These are phyloP conservation scores for Brachyhypopomus occidentalis DNA, from an alignment of 2,113 vertebrate species.

Conservation along the genomic window DNA sequence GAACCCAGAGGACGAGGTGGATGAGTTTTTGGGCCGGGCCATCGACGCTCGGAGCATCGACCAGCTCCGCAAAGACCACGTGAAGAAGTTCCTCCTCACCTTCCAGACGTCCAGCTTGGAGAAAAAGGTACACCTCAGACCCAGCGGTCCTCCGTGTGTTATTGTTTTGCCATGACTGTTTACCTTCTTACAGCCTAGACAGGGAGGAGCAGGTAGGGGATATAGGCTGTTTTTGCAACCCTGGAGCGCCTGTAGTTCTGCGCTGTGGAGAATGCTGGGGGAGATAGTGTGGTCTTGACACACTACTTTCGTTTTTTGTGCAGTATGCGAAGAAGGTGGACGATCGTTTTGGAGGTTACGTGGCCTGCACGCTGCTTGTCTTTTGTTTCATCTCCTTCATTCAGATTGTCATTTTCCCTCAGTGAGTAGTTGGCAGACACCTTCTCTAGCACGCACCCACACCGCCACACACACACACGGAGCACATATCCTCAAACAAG, in stretches of 20 bases:
- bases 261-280: too few relatives aligned
- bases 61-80: constrained; percentile 93
- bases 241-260: too few relatives aligned
- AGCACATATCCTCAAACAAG: neutral
- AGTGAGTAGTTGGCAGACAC: constrained; percentile 76
- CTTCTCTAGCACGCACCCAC: constrained; percentile 1
- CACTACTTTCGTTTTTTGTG: neutral
- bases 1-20: constrained; percentile 94
- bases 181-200: too few relatives aligned
- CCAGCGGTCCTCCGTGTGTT: neutral
- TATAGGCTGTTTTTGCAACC: too few relatives aligned
- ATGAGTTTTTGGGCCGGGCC: constrained; percentile 92
- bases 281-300: too few relatives aligned
- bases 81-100: constrained; percentile 93
- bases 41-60: constrained; percentile 96
- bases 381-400: constrained; percentile 96
- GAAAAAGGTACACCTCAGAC: constrained; percentile 82
- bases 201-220: too few relatives aligned
- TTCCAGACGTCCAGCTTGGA: constrained; percentile 93
- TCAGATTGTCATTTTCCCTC: constrained; percentile 89
- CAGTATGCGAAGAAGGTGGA: constrained; percentile 95
- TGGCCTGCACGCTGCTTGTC: constrained; percentile 90
- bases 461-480: neutral
- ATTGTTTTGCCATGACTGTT: too few relatives aligned
- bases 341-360: constrained; percentile 89